Conservation (phyloP, 2,113 vertebrate genomes). For the Pelobates fuscus region DNA sequence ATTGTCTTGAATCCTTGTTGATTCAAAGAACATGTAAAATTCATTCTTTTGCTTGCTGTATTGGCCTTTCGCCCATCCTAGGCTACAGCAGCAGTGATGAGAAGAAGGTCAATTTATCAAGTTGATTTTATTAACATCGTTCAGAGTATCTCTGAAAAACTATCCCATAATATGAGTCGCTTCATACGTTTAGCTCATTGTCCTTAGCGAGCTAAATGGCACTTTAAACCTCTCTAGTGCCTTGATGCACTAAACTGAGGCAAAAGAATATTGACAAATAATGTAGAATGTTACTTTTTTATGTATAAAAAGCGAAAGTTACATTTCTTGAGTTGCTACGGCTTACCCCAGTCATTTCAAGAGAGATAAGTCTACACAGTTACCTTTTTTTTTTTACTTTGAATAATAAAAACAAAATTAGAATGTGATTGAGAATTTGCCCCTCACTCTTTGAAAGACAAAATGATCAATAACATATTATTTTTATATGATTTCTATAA, state of each 20-base stretch:
- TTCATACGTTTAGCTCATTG: conserved; percentile 31
- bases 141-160: conserved; percentile 17
- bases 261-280: neutral
- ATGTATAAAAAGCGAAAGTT: too few species aligned
- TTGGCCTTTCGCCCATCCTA: neutral
- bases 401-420: too few species aligned
- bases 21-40: conserved; percentile 13
- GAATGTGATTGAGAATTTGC: too few species aligned
- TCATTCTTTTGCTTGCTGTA: neutral
- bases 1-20: conserved; percentile 9
- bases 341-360: too few species aligned
- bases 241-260: neutral
- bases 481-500: too few species aligned
- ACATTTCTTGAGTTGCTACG: too few species aligned
- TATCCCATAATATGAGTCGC: conserved; percentile 3
- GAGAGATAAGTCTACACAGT: too few species aligned
- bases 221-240: neutral
- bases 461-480: too few species aligned
- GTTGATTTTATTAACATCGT: conserved; percentile 38
- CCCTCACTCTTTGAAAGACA: too few species aligned
- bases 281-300: neutral
- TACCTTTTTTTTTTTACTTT: too few species aligned
- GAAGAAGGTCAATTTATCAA: conserved; percentile 37
- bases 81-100: neutral
- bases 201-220: neutral